Percentiles rank a stretch among this genome's conserved stretches.
Evolutionary conservation across 1,140 invertebrate species (phyloP).

Genomic region (Ptiloglossa arizonensis): DNA sequence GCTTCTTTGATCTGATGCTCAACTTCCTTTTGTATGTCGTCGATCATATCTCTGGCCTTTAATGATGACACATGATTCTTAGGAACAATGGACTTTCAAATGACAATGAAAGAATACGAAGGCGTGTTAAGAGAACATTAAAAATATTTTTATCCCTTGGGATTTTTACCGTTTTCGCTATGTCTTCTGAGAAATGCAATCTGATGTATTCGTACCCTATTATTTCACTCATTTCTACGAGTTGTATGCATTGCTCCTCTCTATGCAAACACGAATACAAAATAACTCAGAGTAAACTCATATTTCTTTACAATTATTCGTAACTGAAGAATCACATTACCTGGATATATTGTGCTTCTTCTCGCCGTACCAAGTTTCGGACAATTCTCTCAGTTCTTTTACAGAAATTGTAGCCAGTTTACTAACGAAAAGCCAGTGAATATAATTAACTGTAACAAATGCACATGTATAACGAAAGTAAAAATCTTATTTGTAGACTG

Average conservation of each 20-base stretch:
- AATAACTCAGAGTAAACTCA: background rate
- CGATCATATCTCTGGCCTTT: constrained; percentile 61
- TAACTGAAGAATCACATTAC: background rate
- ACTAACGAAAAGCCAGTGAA: constrained; percentile 19
- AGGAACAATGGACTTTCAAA: background rate
- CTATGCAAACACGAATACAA: background rate
- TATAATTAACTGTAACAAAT: constrained; percentile 22
- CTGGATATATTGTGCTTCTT: accelerated
- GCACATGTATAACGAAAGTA: background rate
- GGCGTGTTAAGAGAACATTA: too few relatives aligned
- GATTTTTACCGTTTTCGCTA: constrained; percentile 28
- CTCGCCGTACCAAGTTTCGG: background rate
- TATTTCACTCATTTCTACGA: background rate
- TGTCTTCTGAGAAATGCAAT: constrained; percentile 16
- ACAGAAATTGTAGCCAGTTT: accelerated
- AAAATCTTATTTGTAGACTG: background rate
- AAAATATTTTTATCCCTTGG: background rate
- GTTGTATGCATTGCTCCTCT: background rate
- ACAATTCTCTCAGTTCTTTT: background rate
- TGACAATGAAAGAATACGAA: too few relatives aligned
- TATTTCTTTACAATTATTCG: background rate
- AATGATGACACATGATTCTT: background rate
- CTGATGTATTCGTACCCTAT: constrained; percentile 19
- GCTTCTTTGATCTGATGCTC: constrained; percentile 51
- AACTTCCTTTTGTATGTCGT: constrained; percentile 61